Evolutionary conservation across 2,888 invertebrate genomes (phyloP), one percentile per base, ranked within the genome.

Genomic region (Lithosia quadra): DNA sequence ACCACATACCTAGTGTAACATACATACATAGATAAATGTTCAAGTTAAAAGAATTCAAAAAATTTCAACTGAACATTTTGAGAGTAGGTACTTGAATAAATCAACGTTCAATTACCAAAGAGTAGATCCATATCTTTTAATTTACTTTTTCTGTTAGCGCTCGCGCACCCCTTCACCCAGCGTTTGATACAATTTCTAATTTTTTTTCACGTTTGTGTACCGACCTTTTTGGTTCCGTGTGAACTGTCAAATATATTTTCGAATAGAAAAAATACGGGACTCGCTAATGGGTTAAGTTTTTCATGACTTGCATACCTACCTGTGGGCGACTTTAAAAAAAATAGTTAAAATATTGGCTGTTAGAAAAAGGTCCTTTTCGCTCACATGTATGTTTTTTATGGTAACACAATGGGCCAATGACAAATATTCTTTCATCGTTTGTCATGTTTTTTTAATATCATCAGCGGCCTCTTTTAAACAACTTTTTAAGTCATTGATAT

Each of bases 271-370:
- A 67, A 56, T 18, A 13, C 43, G 63, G 69, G 61, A 69, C 60
- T 75, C 49, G 77, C 75, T 82, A 82, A 83, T 77, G 80, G 79
- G 75, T 83, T 78, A 71, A 70, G 62, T 74, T 76, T 75, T 80
- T 79, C 63, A 63, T 67, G 53, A 65, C 70, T 69, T 65, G 59
- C 57, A 61, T 65, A 72, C 72, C 74, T 65, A 72, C 72, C 74
- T 76, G 76, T 61, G 73, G 68, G 71, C 62, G 66, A 22, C 28
- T 49, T 49, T 68, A 11, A 56, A 67, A 55, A 68, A 63, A 49
- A 43, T 18, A 49, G 49, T 49, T 49, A 36, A 15, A 5, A 58
- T 28, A 49, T 58, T 57, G 34, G 39, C 21, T 62, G 36, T 3
- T 53, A 7, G 55, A 62, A 68, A 65, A 61, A 55, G 22, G 21